phyloP scores from a whole-genome alignment of 1,140 invertebrate genomes.

The Drosophila bocki region DNA sequence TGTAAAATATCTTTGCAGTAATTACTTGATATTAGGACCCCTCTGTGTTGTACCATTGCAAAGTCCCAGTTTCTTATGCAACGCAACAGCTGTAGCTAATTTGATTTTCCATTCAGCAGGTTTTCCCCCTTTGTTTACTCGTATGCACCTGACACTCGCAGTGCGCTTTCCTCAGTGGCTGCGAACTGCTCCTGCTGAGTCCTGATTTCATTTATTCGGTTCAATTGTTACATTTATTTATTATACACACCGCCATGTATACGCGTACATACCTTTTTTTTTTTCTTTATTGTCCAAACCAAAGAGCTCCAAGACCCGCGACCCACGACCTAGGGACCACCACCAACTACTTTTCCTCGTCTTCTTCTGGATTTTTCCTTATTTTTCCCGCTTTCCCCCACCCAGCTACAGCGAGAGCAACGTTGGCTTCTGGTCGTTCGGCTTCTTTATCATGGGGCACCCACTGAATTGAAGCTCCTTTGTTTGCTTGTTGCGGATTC shows the following conservation, averaged over 20 bases:
- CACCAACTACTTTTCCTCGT: slow-evolving; percentile 15
- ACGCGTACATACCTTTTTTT: slow-evolving; percentile 30
- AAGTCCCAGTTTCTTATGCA: background rate
- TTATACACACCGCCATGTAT: slow-evolving; percentile 43
- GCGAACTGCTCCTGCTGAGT: slow-evolving; percentile 43
- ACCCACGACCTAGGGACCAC: slow-evolving; percentile 9
- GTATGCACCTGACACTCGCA: slow-evolving; percentile 35
- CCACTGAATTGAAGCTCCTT: slow-evolving; percentile 61
- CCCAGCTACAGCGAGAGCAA: background rate
- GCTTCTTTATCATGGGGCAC: slow-evolving; percentile 44
- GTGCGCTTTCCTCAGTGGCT: slow-evolving; percentile 16
- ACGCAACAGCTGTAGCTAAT: slow-evolving; percentile 1
- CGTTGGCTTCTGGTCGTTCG: slow-evolving; percentile 14
- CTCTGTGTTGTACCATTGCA: background rate
- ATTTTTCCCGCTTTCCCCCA: slow-evolving; percentile 12
- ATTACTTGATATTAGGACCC: background rate
- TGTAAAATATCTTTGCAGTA: background rate
- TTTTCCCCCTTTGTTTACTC: slow-evolving; percentile 5
- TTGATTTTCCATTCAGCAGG: slow-evolving; percentile 1
- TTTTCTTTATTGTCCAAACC: slow-evolving; percentile 45
- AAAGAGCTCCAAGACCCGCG: background rate
- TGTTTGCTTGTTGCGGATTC: slow-evolving; percentile 60
- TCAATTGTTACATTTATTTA: slow-evolving; percentile 79
- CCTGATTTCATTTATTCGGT: slow-evolving; percentile 70
- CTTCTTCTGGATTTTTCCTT: slow-evolving; percentile 26